Conservation (phyloP, 2,113 vertebrate genomes). For the Galbula dea region DNA sequence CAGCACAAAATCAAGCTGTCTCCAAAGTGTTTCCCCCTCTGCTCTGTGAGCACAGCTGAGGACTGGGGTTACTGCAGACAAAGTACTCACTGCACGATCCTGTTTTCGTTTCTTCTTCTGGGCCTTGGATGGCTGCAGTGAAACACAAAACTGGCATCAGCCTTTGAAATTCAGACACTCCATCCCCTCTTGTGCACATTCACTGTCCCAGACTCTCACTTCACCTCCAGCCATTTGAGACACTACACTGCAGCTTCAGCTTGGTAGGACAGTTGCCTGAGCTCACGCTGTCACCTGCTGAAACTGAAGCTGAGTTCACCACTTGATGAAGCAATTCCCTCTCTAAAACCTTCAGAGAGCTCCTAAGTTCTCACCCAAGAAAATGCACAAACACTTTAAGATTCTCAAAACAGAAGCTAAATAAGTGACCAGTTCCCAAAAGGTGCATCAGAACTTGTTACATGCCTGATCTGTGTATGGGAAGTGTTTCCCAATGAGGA, state of each 20-base stretch:
- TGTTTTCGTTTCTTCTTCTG: slow-evolving; percentile 95
- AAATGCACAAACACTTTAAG: not conserved
- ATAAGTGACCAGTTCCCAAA: not conserved
- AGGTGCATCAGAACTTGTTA: not conserved
- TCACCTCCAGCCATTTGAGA: not conserved
- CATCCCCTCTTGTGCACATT: not conserved
- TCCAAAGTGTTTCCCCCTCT: not conserved
- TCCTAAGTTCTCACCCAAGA: not conserved
- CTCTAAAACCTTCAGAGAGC: not conserved
- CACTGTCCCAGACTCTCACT: not conserved
- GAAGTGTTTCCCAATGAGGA: not conserved
- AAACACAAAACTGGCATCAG: not conserved
- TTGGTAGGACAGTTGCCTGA: not conserved
- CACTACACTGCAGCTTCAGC: not conserved
- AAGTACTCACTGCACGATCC: slow-evolving; percentile 85
- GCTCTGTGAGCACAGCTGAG: not conserved
- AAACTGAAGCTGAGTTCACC: too few relatives aligned
- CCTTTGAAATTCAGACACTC: not conserved
- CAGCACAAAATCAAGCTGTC: not conserved
- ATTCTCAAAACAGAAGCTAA: not conserved
- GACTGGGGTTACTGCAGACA: not conserved
- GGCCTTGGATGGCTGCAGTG: slow-evolving; percentile 83
- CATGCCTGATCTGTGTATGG: fast-evolving
- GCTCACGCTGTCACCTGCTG: not conserved
- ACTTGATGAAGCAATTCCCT: not conserved